Evolutionary conservation across 2,113 vertebrate species (phyloP).

Genomic region (Genyomyrus donnyi): DNA sequence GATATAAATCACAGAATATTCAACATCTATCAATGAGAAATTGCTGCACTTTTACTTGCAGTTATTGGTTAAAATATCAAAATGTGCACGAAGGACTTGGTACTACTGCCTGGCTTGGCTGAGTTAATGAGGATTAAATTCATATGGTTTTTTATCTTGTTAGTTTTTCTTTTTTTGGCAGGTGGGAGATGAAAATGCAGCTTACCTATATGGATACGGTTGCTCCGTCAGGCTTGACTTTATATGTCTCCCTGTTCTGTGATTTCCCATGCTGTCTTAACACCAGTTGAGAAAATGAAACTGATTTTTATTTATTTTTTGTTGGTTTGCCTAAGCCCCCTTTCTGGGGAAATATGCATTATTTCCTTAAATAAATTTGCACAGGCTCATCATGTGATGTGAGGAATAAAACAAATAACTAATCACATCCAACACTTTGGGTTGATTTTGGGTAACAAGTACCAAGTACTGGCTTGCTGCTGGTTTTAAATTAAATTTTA

Average conservation of each 20-base stretch:
- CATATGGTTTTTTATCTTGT: neutral
- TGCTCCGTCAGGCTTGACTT: constrained; percentile 20
- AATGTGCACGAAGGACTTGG: neutral
- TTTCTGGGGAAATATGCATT: neutral
- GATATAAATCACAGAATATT: neutral
- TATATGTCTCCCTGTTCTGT: constrained; percentile 33
- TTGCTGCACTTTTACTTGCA: neutral
- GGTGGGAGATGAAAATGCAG: too few relatives aligned
- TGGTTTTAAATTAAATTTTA: neutral
- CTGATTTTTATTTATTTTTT: neutral
- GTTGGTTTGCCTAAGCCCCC: neutral
- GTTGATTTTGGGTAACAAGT: neutral
- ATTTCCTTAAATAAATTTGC: neutral
- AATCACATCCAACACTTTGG: neutral
- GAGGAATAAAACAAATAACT: neutral
- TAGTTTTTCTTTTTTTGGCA: neutral
- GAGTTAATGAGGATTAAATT: neutral
- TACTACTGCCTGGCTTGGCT: neutral
- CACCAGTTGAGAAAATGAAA: neutral
- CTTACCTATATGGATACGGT: constrained; percentile 24
- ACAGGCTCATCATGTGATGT: neutral
- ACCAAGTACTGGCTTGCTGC: neutral
- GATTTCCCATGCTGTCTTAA: constrained; percentile 12
- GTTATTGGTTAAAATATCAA: neutral
- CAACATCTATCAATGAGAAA: neutral